phyloP scores from a whole-genome alignment of 2,113 vertebrate species.

The Cyanoderma ruficeps region DNA sequence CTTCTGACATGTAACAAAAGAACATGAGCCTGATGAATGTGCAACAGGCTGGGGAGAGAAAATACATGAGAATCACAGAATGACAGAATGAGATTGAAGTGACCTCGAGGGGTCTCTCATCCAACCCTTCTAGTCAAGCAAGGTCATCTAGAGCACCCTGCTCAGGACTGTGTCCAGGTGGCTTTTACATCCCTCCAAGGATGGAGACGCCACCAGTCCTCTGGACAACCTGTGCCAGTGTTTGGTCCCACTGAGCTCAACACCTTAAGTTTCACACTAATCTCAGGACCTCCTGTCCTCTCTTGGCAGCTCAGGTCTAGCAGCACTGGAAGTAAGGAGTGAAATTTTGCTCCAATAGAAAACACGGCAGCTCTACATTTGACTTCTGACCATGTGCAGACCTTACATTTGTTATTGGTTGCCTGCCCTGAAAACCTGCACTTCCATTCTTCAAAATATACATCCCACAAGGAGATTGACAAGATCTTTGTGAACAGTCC shows the following conservation, averaged over 20 bases:
- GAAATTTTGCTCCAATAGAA: background rate
- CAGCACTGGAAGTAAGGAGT: background rate
- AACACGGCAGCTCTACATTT: background rate
- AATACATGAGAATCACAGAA: background rate
- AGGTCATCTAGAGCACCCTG: background rate
- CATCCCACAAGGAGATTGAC: accelerated
- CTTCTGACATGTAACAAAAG: background rate
- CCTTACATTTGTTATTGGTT: background rate
- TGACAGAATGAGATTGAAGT: background rate
- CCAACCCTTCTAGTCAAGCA: background rate
- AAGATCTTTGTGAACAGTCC: background rate
- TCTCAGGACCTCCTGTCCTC: background rate
- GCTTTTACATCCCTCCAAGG: background rate
- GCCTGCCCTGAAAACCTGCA: background rate
- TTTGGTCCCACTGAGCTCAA: background rate
- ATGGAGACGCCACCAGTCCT: background rate
- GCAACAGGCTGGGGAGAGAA: background rate
- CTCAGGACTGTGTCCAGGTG: background rate
- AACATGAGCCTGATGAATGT: accelerated
- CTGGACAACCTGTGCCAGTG: background rate
- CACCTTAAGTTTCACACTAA: background rate
- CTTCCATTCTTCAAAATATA: background rate
- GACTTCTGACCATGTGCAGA: background rate
- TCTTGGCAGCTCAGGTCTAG: background rate
- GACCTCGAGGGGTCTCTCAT: background rate